Conservation (phyloP, 1,140 invertebrate species). For the Halictus rubicundus region DNA sequence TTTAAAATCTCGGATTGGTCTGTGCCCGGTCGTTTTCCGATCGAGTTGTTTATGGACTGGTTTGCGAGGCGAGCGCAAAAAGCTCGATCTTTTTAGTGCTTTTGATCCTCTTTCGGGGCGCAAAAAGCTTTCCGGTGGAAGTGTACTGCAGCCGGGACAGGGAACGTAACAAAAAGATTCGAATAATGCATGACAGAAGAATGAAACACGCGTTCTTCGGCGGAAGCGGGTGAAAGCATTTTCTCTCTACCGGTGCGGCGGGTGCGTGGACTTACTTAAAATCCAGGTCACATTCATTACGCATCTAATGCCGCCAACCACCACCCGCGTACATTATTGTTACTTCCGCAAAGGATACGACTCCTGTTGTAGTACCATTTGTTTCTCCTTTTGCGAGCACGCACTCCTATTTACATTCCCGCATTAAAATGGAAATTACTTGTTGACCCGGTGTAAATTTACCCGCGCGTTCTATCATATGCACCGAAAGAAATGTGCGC, state of each 20-base stretch:
- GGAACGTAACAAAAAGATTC: slow-evolving; percentile 37
- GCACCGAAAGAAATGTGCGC: background rate
- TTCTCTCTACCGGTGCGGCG: slow-evolving; percentile 49
- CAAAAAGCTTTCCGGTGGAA: slow-evolving; percentile 60
- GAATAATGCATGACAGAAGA: slow-evolving; percentile 56
- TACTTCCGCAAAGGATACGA: background rate
- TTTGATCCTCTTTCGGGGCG: slow-evolving; percentile 49
- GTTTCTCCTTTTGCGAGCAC: background rate
- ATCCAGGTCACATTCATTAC: slow-evolving; percentile 77
- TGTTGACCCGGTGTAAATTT: background rate
- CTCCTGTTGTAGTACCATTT: slow-evolving; percentile 8
- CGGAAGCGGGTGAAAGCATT: slow-evolving; percentile 70
- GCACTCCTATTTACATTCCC: slow-evolving; percentile 23
- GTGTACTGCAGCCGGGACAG: background rate
- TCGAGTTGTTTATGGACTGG: slow-evolving; percentile 46
- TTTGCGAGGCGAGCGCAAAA: slow-evolving; percentile 34
- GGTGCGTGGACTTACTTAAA: slow-evolving; percentile 59
- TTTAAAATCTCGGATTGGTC: background rate
- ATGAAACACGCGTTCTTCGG: slow-evolving; percentile 52
- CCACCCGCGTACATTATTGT: background rate
- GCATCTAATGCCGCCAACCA: background rate
- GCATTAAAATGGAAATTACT: slow-evolving; percentile 42
- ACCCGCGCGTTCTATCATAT: background rate
- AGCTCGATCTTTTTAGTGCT: slow-evolving; percentile 56
- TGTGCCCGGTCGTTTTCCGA: slow-evolving; percentile 43